Percentiles rank a stretch among this genome's conserved stretches.
Conservation (phyloP, 1,140 invertebrate genomes). For the Neodiprion pinetum region DNA sequence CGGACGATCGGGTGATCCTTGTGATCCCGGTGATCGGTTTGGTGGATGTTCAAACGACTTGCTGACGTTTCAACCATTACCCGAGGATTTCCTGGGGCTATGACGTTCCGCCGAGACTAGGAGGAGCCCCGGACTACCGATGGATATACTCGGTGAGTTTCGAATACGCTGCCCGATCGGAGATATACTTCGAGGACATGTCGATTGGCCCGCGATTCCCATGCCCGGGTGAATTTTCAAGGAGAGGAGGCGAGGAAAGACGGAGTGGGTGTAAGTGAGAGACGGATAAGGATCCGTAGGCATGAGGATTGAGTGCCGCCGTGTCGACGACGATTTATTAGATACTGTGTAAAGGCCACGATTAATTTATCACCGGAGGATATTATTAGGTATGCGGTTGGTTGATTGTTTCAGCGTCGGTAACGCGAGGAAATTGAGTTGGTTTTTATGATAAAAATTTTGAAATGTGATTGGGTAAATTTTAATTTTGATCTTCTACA, state of each 20-base stretch:
- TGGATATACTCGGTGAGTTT: background rate
- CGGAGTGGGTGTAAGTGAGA: background rate
- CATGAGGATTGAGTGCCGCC: no score
- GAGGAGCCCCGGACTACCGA: background rate
- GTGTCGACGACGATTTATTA: no score
- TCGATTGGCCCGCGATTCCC: slow-evolving; percentile 39
- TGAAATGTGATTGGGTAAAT: no score
- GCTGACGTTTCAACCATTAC: slow-evolving; percentile 50
- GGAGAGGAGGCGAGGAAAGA: background rate
- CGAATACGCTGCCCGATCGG: slow-evolving; percentile 37
- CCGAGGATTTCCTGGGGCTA: slow-evolving; percentile 18
- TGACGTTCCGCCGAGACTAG: no score
- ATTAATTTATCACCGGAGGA: no score
- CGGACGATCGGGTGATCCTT: slow-evolving; percentile 6
- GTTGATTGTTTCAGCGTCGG: no score
- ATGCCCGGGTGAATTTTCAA: slow-evolving; percentile 31
- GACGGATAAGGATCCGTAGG: background rate
- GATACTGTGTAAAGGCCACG: no score
- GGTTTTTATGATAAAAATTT: no score
- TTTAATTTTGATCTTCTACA: no score
- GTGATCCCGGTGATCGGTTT: background rate
- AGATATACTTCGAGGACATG: slow-evolving; percentile 36
- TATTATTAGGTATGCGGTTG: no score
- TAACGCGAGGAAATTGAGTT: no score
- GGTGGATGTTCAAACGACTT: slow-evolving; percentile 36